Evolutionary conservation across 2,888 invertebrate genomes (phyloP).

Genomic region (Andrena camellia): DNA sequence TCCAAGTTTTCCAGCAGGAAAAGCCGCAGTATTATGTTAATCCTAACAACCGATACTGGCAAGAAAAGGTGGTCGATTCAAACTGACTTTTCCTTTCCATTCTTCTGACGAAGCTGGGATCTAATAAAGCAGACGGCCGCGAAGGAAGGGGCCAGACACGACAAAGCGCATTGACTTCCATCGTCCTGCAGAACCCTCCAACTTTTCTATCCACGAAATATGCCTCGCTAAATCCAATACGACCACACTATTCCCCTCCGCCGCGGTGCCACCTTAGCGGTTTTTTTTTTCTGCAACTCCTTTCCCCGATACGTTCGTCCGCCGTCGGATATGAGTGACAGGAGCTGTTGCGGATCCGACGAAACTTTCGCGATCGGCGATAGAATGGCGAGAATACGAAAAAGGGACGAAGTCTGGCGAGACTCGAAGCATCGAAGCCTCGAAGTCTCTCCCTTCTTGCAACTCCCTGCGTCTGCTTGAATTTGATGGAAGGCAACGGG

Average conservation of each 20-base stretch:
- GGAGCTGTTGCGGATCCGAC: not conserved
- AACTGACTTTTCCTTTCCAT: not conserved
- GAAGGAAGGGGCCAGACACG: not conserved
- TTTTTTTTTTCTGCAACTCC: constrained; percentile 9
- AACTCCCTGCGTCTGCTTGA: constrained; percentile 9
- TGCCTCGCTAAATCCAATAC: not conserved
- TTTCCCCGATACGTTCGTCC: constrained; percentile 12
- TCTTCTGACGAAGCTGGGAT: too few relatives aligned
- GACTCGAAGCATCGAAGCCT: not conserved
- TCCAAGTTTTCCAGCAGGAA: not conserved
- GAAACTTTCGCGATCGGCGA: constrained; percentile 51
- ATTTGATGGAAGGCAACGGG: constrained; percentile 41
- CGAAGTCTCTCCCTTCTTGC: constrained; percentile 8
- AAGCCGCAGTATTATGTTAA: not conserved
- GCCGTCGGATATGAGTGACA: constrained; percentile 23
- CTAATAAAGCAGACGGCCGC: not conserved
- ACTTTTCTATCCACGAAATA: constrained; percentile 22
- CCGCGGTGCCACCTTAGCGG: not conserved
- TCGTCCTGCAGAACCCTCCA: not conserved
- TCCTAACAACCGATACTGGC: not conserved
- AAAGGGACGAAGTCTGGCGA: not conserved
- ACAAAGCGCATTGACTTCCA: not conserved
- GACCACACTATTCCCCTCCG: not conserved
- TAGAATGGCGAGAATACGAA: constrained; percentile 18
- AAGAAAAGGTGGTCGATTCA: not conserved